phyloP scores from a whole-genome alignment of 2,113 vertebrate genomes.

The Oryzias melastigma region DNA sequence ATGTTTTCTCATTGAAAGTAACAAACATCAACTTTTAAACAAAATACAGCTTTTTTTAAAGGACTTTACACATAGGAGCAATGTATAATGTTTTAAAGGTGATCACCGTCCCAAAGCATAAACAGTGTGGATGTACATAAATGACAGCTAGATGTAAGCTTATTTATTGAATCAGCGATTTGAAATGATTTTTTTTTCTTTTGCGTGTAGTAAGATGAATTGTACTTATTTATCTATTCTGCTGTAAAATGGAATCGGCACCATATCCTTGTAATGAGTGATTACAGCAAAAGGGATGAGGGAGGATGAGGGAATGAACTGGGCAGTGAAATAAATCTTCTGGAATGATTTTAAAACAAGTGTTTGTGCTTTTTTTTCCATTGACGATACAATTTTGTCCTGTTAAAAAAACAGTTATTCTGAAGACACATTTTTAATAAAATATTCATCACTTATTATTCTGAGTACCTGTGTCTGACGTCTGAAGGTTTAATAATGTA shows the following conservation, averaged over 20 bases:
- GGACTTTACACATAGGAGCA: conserved; percentile 58
- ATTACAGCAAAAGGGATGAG: conserved; percentile 63
- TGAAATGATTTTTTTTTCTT: conserved; percentile 65
- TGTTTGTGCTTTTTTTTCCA: not conserved
- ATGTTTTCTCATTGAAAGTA: conserved; percentile 39
- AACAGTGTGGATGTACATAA: conserved; percentile 74
- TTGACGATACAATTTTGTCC: not conserved
- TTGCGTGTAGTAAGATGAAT: conserved; percentile 77
- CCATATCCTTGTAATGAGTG: conserved; percentile 75
- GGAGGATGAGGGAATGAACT: conserved; percentile 33
- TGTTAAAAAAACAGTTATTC: too few species aligned
- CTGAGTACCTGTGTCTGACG: too few species aligned
- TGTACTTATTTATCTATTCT: conserved; percentile 75
- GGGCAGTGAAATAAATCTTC: conserved; percentile 69
- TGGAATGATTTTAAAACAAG: conserved; percentile 72
- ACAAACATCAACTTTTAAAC: conserved; percentile 48
- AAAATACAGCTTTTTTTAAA: conserved; percentile 25
- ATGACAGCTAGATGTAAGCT: conserved; percentile 72
- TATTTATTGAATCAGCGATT: conserved; percentile 76
- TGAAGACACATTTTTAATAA: too few species aligned
- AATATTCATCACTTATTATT: too few species aligned
- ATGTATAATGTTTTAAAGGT: conserved; percentile 70
- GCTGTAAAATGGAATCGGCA: conserved; percentile 75
- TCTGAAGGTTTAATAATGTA: too few species aligned
- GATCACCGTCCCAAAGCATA: conserved; percentile 72